Percentiles rank a stretch among this genome's conserved stretches.
phyloP scores from a whole-genome alignment of 2,888 invertebrate species.

The Drymonia ruficornis region DNA sequence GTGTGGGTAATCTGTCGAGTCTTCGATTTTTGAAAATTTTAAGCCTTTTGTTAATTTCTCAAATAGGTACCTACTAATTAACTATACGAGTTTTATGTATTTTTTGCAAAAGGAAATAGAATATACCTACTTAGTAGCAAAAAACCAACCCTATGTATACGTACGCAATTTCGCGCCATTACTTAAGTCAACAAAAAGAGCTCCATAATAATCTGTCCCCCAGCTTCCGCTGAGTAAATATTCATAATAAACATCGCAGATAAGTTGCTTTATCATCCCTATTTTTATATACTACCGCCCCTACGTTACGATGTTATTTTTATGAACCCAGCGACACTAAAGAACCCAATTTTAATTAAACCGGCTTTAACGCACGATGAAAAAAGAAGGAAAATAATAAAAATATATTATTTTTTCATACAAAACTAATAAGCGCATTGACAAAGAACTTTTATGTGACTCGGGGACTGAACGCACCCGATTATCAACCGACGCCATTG shows the following conservation, averaged over 20 bases:
- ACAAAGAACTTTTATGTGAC: constrained; percentile 72
- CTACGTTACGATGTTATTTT: constrained; percentile 71
- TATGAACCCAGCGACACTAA: constrained; percentile 66
- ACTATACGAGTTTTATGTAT: too few relatives aligned
- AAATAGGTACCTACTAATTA: too few relatives aligned
- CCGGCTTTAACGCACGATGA: constrained; percentile 61
- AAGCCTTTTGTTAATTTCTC: not conserved
- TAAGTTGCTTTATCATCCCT: constrained; percentile 36
- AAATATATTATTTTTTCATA: constrained; percentile 42
- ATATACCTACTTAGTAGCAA: too few relatives aligned
- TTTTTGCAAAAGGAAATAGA: too few relatives aligned
- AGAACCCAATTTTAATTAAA: constrained; percentile 77
- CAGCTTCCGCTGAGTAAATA: constrained; percentile 60
- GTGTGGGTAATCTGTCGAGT: not conserved
- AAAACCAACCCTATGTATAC: too few relatives aligned
- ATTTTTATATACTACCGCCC: constrained; percentile 32
- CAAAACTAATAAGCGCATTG: constrained; percentile 57
- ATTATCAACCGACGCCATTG: constrained; percentile 78
- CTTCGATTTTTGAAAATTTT: not conserved
- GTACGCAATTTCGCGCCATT: constrained; percentile 64
- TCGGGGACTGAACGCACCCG: constrained; percentile 61
- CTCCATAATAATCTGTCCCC: constrained; percentile 55
- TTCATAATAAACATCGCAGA: constrained; percentile 44
- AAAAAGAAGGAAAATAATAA: constrained; percentile 44
- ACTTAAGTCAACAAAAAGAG: constrained; percentile 70